Percentiles rank a stretch among this genome's conserved stretches.
Conservation (phyloP, 2,888 invertebrate species). For the Dione juno region DNA sequence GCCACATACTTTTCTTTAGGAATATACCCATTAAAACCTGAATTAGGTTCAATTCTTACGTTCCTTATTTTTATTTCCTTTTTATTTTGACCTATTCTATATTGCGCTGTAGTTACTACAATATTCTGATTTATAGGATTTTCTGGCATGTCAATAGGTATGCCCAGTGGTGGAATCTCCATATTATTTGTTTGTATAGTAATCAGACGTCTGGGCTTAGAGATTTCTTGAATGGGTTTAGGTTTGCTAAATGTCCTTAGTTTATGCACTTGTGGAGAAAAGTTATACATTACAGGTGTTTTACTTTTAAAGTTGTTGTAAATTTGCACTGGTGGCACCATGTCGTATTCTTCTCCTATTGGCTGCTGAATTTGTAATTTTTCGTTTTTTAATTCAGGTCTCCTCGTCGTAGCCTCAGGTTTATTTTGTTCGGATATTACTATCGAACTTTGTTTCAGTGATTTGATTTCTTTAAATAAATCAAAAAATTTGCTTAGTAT, state of each 20-base stretch:
- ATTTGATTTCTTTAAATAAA: slow-evolving; percentile 59
- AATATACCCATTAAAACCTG: slow-evolving; percentile 7
- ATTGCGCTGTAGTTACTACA: slow-evolving; percentile 55
- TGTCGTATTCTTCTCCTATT: neutral
- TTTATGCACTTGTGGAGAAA: slow-evolving; percentile 42
- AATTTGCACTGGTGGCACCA: neutral
- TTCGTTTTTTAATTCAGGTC: slow-evolving; percentile 31
- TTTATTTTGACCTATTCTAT: slow-evolving; percentile 28
- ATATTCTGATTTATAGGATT: slow-evolving; percentile 63
- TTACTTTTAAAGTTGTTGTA: neutral
- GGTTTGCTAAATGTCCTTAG: slow-evolving; percentile 35
- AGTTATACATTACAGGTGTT: slow-evolving; percentile 30
- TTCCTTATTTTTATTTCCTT: neutral
- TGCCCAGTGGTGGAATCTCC: slow-evolving; percentile 64
- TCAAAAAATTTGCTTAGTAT: slow-evolving; percentile 60
- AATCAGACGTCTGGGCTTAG: slow-evolving; percentile 47
- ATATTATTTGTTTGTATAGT: slow-evolving; percentile 70
- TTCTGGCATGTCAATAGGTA: slow-evolving; percentile 58
- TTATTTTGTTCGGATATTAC: slow-evolving; percentile 22
- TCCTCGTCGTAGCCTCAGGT: neutral
- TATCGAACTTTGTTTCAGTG: slow-evolving; percentile 48
- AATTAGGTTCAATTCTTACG: slow-evolving; percentile 4
- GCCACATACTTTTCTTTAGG: slow-evolving; percentile 23
- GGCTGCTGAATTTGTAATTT: slow-evolving; percentile 19
- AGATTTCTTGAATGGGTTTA: slow-evolving; percentile 1